Evolutionary conservation across 2,888 invertebrate genomes (phyloP).

Genomic region (Deilephila porcellus): DNA sequence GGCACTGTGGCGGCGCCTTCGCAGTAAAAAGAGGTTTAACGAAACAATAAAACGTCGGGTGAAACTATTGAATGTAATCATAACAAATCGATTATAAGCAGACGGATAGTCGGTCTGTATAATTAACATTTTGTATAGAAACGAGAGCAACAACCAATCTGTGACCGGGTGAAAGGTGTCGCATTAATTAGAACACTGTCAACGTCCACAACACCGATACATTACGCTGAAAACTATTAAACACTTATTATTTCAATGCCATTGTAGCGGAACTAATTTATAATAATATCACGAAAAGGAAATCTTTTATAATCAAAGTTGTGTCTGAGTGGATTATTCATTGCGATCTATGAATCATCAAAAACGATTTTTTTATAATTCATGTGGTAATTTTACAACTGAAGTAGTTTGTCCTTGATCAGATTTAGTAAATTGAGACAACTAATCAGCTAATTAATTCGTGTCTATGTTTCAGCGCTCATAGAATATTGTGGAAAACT

Average conservation of each 20-base stretch:
- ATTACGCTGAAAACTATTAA: not conserved
- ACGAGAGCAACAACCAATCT: constrained; percentile 46
- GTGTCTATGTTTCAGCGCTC: too few relatives aligned
- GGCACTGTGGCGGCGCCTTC: not conserved
- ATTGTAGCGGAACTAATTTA: too few relatives aligned
- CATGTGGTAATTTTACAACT: too few relatives aligned
- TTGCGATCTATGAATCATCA: too few relatives aligned
- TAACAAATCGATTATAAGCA: constrained; percentile 47
- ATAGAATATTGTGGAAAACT: too few relatives aligned
- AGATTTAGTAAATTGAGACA: too few relatives aligned
- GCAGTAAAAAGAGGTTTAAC: not conserved
- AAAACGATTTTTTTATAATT: too few relatives aligned
- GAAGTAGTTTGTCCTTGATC: too few relatives aligned
- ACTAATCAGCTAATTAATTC: too few relatives aligned
- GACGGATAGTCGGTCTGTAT: constrained; percentile 40
- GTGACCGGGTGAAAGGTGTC: constrained; percentile 51
- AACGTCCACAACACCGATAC: constrained; percentile 13
- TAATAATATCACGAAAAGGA: too few relatives aligned
- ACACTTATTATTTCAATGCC: not conserved
- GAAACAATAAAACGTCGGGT: constrained; percentile 15
- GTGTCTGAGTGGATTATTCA: too few relatives aligned
- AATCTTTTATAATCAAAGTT: too few relatives aligned
- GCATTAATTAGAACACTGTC: constrained; percentile 39
- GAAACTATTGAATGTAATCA: constrained; percentile 43
- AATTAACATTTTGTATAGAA: constrained; percentile 42